Conservation (phyloP, 2,888 invertebrate species). For the Heteromurus nitidus region DNA sequence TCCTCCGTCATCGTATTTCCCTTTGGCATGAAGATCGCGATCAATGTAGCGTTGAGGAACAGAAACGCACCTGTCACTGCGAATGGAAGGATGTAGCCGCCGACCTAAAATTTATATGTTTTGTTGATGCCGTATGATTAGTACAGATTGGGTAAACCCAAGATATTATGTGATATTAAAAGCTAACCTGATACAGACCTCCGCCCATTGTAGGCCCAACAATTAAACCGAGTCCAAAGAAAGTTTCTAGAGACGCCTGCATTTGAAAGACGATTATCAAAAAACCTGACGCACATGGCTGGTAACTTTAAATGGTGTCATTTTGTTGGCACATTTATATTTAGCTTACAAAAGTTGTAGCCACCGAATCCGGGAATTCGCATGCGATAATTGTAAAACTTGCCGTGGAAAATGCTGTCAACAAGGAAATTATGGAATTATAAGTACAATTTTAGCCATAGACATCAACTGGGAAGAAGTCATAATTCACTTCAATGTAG, state of each 20-base stretch:
- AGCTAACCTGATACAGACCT: conserved; percentile 76
- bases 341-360: conserved; percentile 78
- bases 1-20: background rate
- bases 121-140: no score
- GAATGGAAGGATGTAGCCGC: conserved; percentile 78
- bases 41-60: conserved; percentile 46
- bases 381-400: conserved; percentile 77
- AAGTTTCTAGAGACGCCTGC: conserved; percentile 76
- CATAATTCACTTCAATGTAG: background rate
- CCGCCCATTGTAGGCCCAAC: conserved; percentile 78
- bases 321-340: background rate
- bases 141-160: background rate
- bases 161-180: conserved; percentile 75
- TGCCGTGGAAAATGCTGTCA: conserved; percentile 81
- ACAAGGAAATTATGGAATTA: no score
- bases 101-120: conserved; percentile 73
- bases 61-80: conserved; percentile 75
- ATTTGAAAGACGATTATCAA: background rate
- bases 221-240: conserved; percentile 78
- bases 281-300: background rate
- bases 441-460: conserved; percentile 70
- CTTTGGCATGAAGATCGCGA: conserved; percentile 62
- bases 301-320: background rate
- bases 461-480: background rate
- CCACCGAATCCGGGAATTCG: conserved; percentile 77